Evolutionary conservation across 2,113 vertebrate genomes (phyloP).

Genomic region (Ochotona curzoniae): DNA sequence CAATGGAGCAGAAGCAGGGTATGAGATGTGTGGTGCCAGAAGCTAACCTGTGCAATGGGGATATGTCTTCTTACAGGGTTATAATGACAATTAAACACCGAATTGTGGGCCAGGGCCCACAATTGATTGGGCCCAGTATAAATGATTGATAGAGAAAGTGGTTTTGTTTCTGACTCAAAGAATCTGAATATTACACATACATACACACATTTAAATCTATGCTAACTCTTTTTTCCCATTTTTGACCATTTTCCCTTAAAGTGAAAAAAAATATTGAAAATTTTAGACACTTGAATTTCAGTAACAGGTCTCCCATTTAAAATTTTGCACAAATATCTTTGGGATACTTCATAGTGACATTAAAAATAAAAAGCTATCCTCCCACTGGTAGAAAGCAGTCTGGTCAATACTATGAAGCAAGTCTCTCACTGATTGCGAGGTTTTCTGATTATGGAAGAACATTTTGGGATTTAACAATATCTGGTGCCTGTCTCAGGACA

Average conservation of each 20-base stretch:
- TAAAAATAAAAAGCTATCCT: neutral
- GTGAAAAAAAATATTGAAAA: neutral
- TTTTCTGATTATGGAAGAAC: neutral
- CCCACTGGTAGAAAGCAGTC: neutral
- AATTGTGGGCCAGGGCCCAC: neutral
- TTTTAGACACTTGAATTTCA: neutral
- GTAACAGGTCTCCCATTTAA: neutral
- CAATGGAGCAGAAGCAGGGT: neutral
- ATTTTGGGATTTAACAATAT: neutral
- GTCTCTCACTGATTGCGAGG: neutral
- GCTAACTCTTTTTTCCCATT: neutral
- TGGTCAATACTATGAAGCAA: neutral
- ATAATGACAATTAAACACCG: neutral
- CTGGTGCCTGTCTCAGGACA: neutral
- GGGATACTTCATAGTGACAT: neutral
- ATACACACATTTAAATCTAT: too few relatives aligned
- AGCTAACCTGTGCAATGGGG: neutral
- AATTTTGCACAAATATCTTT: neutral
- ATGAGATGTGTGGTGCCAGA: neutral
- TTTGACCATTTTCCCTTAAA: neutral
- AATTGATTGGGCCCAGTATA: neutral
- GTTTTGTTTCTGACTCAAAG: slow-evolving; percentile 14
- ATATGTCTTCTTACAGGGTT: neutral
- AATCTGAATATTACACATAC: neutral
- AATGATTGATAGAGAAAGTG: neutral